Percentiles rank a stretch among this genome's conserved stretches.
These are phyloP conservation scores for Lordiphosa mommai DNA, from an alignment of 1,140 invertebrate genomes.

Conservation along the genomic window DNA sequence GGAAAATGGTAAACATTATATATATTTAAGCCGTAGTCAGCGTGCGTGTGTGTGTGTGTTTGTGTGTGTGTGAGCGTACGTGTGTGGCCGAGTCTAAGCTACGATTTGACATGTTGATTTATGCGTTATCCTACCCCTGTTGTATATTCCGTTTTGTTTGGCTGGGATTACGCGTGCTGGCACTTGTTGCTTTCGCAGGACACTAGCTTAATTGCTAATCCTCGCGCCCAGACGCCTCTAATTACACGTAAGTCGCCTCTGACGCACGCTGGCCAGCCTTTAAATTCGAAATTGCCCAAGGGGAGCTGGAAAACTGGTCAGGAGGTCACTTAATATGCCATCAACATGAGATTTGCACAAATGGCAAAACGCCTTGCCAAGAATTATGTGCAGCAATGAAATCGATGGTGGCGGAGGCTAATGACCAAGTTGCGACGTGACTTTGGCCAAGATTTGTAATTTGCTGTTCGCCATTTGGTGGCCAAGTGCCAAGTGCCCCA, in stretches of 20 bases:
- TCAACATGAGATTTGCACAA: slow-evolving; percentile 76
- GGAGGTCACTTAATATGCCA: slow-evolving; percentile 71
- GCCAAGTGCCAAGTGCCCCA: slow-evolving; percentile 9
- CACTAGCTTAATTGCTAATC: slow-evolving; percentile 75
- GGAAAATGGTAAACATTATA: slow-evolving; percentile 66
- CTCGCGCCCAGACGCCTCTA: slow-evolving; percentile 65
- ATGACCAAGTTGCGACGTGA: slow-evolving; percentile 71
- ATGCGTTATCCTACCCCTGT: slow-evolving; percentile 44
- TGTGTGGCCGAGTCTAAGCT: slow-evolving; percentile 41
- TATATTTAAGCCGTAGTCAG: slow-evolving; percentile 36
- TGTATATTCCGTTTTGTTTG: background rate
- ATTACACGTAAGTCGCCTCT: slow-evolving; percentile 63
- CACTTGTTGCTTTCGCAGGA: slow-evolving; percentile 67
- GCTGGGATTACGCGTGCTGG: slow-evolving; percentile 49
- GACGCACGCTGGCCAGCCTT: slow-evolving; percentile 35
- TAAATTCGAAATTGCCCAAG: slow-evolving; percentile 55
- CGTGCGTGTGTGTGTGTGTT: slow-evolving; percentile 7
- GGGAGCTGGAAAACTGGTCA: slow-evolving; percentile 9
- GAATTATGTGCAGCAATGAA: slow-evolving; percentile 77
- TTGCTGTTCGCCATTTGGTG: slow-evolving; percentile 23
- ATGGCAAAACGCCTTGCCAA: slow-evolving; percentile 44
- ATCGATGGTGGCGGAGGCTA: slow-evolving; percentile 56
- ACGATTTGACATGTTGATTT: slow-evolving; percentile 77
- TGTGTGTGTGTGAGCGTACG: slow-evolving; percentile 1
- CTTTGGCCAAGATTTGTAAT: slow-evolving; percentile 68